Conservation (phyloP, 1,140 invertebrate species). For the Ostrea denselamellosa region DNA sequence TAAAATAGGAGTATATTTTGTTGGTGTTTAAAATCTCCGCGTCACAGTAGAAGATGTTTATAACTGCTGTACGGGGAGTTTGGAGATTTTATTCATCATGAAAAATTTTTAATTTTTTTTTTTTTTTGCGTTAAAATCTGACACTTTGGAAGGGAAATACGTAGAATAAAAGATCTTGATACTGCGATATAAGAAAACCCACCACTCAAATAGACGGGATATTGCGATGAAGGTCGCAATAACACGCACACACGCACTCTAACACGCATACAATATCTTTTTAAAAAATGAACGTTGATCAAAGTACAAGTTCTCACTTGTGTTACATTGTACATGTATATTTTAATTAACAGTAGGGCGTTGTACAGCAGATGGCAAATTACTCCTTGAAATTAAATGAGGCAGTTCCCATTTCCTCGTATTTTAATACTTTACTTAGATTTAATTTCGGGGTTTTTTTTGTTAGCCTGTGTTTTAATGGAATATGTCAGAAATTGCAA, state of each 20-base stretch:
- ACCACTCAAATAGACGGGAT: too few species aligned
- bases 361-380: conserved; percentile 19
- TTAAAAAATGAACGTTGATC: neutral
- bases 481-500: neutral
- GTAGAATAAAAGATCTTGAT: too few species aligned
- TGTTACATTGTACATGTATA: conserved; percentile 11
- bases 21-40: too few species aligned
- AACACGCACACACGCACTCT: too few species aligned
- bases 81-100: neutral
- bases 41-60: too few species aligned
- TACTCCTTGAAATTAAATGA: conserved; percentile 34
- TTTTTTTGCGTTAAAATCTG: neutral
- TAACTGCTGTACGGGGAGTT: too few species aligned
- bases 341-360: conserved; percentile 19
- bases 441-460: conserved; percentile 20
- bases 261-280: too few species aligned
- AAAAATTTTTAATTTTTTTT: neutral
- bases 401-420: conserved; percentile 18
- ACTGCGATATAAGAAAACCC: too few species aligned
- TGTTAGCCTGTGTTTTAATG: neutral
- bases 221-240: too few species aligned
- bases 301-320: neutral
- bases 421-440: conserved; percentile 11
- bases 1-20: neutral
- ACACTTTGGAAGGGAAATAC: neutral